Evolutionary conservation across 1,140 invertebrate genomes (phyloP).

Genomic region (Temnothorax curvispinosus): DNA sequence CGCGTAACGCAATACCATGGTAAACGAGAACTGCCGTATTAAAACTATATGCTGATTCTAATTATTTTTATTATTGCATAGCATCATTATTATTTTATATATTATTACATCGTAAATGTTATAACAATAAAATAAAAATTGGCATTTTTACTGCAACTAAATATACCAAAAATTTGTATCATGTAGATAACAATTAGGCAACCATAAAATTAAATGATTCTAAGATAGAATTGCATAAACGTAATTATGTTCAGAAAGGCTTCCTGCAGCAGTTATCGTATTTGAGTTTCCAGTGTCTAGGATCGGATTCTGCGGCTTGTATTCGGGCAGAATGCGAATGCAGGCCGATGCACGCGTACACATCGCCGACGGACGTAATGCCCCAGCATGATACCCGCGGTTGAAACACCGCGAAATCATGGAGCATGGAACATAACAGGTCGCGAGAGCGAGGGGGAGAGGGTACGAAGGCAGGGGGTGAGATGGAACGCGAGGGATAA

Average conservation of each 20-base stretch:
- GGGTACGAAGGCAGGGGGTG: neutral
- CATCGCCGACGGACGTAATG: constrained; percentile 34
- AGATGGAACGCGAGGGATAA: constrained; percentile 47
- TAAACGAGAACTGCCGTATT: neutral
- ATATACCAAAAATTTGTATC: neutral
- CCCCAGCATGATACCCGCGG: constrained; percentile 23
- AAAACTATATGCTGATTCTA: neutral
- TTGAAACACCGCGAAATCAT: constrained; percentile 68
- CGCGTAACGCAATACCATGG: constrained; percentile 29
- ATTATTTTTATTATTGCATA: neutral
- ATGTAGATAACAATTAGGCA: neutral
- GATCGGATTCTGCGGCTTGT: neutral
- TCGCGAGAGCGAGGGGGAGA: constrained; percentile 5
- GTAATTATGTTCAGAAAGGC: neutral
- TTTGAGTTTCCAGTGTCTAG: neutral
- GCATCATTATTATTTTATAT: neutral
- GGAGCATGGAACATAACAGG: constrained; percentile 65
- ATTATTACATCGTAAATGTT: neutral
- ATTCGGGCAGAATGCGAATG: neutral
- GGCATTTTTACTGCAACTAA: neutral
- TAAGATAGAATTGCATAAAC: neutral
- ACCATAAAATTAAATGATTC: neutral
- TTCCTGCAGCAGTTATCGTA: neutral
- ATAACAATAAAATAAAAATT: neutral
- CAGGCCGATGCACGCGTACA: neutral